Evolutionary conservation across 2,888 invertebrate genomes (phyloP), one percentile per base, ranked within the genome.

Genomic region (Cantharis lateralis): DNA sequence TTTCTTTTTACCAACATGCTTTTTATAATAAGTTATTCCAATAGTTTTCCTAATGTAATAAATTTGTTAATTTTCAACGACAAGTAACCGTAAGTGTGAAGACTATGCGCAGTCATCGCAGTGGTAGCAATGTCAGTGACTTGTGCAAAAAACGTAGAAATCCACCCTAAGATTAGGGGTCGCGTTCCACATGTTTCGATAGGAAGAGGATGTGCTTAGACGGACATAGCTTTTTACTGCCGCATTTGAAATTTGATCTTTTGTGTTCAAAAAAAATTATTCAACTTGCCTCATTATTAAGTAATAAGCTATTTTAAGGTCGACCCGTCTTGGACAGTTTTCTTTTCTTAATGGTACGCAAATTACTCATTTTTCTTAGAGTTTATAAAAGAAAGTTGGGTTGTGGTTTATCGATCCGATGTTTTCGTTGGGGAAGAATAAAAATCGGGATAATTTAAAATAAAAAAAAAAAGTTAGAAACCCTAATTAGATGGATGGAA

Each of bases 151-250:
- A 72, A 71, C 71, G 63, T 48, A 18, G 61, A 68, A 66, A 76
- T 61, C 62, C 70, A 75, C 26, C 71, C 74, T 61, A 68, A 70
- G 69, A 66, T 75, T 64, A 69, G 70, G 75, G 75, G 72, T 73
- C 68, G 75, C 62, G 69, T 69, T 70, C 75, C 78, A 78, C 78
- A 78, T 78, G 78, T 78, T 73, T 66, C 71, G 61, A 73, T 75
- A 78, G 78, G 78, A 78, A 78, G 78, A 78, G 78, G 78, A 78
- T 78, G 78, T 75, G 72, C 75, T 74, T 72, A 62, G 70, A 70
- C 78, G 78, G 78, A 78, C 78, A 78, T 74, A 78, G 68, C 75
- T 78, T 78, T 78, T 78, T 78, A 78, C 72, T 75, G 75, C 75
- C 61, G 62, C 48, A 74, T 76, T 74, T 72, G 79, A 75, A 78